Percentiles rank a stretch among this genome's conserved stretches.
Evolutionary conservation across 2,113 vertebrate genomes (phyloP).

Genomic region (Phasianus colchicus): DNA sequence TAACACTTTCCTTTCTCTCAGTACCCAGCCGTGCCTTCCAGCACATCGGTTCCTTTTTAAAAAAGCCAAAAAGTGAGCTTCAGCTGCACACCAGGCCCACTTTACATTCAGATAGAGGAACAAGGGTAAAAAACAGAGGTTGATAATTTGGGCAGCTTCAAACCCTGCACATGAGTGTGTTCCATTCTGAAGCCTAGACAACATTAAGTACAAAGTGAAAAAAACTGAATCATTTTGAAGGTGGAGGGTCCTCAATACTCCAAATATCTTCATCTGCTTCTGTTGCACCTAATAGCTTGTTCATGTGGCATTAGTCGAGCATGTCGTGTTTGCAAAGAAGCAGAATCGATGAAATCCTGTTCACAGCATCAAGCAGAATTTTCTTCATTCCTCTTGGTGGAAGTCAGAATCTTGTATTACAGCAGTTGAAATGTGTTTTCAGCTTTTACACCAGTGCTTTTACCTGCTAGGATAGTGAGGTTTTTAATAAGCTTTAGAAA

Average conservation of each 20-base stretch:
- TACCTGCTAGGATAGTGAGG: not conserved
- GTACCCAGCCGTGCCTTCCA: not conserved
- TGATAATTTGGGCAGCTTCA: not conserved
- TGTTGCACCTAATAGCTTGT: not conserved
- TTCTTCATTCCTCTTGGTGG: not conserved
- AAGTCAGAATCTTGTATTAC: not conserved
- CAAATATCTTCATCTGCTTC: not conserved
- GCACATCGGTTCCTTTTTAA: not conserved
- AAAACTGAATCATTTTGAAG: not conserved
- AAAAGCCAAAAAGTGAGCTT: not conserved
- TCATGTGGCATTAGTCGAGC: not conserved
- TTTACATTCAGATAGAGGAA: not conserved
- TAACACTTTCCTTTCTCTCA: not conserved
- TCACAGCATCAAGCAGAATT: not conserved
- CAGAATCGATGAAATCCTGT: not conserved
- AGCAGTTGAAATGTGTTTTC: not conserved
- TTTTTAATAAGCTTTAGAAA: constrained; percentile 9
- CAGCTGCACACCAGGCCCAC: not conserved
- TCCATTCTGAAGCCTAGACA: not conserved
- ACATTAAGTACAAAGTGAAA: not conserved
- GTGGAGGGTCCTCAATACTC: not conserved
- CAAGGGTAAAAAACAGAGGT: accelerated
- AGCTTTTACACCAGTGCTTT: not conserved
- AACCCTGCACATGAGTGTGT: accelerated
- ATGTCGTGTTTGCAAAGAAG: not conserved